Percentiles rank a stretch among this genome's conserved stretches.
Evolutionary conservation across 2,797 vertebrate genomes (phyloP).

Genomic region (Masticophis lateralis): DNA sequence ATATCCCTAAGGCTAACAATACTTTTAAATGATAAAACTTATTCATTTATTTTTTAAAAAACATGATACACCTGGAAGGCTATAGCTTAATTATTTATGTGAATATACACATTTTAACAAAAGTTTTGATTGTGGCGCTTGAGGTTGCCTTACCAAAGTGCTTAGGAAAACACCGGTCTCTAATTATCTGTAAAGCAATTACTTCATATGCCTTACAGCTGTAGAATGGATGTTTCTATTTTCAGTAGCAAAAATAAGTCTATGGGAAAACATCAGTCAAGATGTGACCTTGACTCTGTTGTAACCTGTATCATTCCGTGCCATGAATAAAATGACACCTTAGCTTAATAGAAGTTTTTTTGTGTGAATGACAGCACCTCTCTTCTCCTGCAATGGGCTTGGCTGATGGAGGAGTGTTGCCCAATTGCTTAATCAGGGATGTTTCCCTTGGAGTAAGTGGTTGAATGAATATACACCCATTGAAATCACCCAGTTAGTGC

Average conservation of each 20-base stretch:
- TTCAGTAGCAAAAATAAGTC: not conserved
- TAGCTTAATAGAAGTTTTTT: constrained; percentile 9
- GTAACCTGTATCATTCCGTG: constrained; percentile 10
- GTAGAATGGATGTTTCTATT: not conserved
- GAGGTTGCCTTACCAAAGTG: not conserved
- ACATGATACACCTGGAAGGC: not conserved
- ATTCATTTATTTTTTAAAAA: not conserved
- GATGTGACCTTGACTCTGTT: not conserved
- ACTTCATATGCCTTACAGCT: not conserved
- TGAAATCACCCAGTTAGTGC: not conserved
- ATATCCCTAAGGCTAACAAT: not conserved
- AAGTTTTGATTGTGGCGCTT: not conserved
- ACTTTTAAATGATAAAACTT: not conserved
- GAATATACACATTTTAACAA: not conserved
- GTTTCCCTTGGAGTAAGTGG: constrained; percentile 18
- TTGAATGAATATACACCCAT: constrained; percentile 31
- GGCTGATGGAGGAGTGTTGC: not conserved
- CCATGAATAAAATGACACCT: not conserved
- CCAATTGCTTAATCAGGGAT: constrained; percentile 16
- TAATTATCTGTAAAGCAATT: not conserved
- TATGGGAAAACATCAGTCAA: not conserved
- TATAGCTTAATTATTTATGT: not conserved
- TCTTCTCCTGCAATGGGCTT: not conserved
- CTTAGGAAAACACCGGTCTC: not conserved
- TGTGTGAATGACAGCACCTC: constrained; percentile 21